These are phyloP conservation scores for Saiga tatarica DNA, from an alignment of 2,113 vertebrate genomes.

Conservation along the genomic window DNA sequence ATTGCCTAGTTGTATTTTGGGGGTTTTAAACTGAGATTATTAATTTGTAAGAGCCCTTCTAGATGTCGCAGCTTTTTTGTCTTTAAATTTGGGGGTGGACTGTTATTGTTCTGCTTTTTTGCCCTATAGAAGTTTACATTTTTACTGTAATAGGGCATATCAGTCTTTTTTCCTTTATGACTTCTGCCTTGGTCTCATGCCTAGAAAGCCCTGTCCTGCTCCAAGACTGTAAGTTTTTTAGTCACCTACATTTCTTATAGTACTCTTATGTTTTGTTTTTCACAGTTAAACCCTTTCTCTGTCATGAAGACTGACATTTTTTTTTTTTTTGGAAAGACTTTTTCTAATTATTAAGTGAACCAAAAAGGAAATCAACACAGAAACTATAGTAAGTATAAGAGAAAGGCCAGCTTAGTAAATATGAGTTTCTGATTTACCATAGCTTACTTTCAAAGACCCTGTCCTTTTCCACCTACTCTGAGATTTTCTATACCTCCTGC, in stretches of 20 bases:
- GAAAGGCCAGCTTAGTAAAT: neutral
- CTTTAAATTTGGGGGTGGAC: neutral
- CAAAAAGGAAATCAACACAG: neutral
- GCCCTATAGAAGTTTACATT: neutral
- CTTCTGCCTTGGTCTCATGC: neutral
- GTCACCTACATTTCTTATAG: neutral
- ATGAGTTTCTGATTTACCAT: neutral
- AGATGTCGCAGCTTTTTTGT: neutral
- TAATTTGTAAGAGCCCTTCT: neutral
- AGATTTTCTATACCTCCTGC: neutral
- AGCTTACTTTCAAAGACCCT: neutral
- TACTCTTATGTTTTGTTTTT: neutral
- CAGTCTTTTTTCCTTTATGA: neutral
- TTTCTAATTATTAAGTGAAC: neutral
- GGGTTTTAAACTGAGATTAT: neutral
- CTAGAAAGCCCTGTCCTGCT: neutral
- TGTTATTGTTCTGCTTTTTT: neutral
- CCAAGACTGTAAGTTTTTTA: neutral
- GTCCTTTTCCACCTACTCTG: neutral
- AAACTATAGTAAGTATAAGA: neutral
- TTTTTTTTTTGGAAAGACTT: neutral
- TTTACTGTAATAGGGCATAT: neutral
- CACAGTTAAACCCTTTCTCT: neutral
- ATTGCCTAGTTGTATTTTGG: neutral
- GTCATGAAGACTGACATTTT: neutral